A percentile compares a stretch with the other conserved stretches of the same genome.
Conservation (phyloP, 2,888 invertebrate species). For the Calephelis perditalis region DNA sequence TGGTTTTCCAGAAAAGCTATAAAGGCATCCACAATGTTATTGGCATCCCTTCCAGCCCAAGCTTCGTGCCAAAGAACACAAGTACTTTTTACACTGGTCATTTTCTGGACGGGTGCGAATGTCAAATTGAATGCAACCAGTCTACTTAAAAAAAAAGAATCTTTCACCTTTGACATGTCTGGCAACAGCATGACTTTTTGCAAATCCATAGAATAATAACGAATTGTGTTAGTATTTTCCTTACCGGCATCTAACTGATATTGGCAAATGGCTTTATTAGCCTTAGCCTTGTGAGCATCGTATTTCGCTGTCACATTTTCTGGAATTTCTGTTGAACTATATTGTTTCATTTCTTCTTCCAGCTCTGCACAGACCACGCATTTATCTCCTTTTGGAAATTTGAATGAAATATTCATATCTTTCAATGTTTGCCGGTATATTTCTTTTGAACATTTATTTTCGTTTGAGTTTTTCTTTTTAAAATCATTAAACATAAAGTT, state of each 20-base stretch:
- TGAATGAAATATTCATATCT: conserved; percentile 21
- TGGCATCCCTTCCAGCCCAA: conserved; percentile 27
- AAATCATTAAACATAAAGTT: conserved; percentile 17
- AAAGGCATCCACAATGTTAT: conserved; percentile 25
- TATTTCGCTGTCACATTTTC: conserved; percentile 19
- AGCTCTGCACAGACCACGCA: conserved; percentile 17
- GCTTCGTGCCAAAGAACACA: conserved; percentile 29
- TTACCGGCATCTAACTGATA: conserved; percentile 17
- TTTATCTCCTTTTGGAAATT: conserved; percentile 21
- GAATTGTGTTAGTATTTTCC: conserved; percentile 14
- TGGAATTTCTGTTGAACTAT: conserved; percentile 17
- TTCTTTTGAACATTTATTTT: conserved; percentile 18
- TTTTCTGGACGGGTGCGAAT: conserved; percentile 25
- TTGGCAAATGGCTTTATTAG: conserved; percentile 21
- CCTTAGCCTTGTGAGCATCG: conserved; percentile 20
- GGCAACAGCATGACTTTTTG: conserved; percentile 14
- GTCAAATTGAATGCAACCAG: conserved; percentile 27
- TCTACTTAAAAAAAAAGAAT: conserved; percentile 26
- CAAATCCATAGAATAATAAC: background rate
- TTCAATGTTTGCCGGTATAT: conserved; percentile 21
- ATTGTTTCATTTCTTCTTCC: conserved; percentile 20
- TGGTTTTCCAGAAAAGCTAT: conserved; percentile 22
- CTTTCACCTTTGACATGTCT: conserved; percentile 24
- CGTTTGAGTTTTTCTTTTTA: conserved; percentile 17
- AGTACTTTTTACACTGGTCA: conserved; percentile 19